These are phyloP conservation scores for Chanos chanos DNA, from an alignment of 2,797 vertebrate species.

Conservation along the genomic window DNA sequence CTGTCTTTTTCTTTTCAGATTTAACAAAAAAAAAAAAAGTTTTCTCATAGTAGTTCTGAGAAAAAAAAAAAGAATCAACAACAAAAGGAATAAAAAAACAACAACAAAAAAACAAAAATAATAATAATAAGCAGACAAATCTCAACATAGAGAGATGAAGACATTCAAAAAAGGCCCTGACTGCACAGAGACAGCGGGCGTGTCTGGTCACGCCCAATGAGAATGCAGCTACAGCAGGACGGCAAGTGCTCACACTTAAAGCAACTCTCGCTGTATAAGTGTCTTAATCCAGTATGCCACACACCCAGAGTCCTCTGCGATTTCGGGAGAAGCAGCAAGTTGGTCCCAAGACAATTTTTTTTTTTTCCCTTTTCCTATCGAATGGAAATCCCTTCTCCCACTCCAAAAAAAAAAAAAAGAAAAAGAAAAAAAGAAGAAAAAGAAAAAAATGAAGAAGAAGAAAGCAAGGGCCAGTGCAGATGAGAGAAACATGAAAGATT, in stretches of 20 bases:
- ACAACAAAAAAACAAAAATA: conserved; percentile 1
- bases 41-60: conserved; percentile 41
- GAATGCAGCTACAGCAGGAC: background rate
- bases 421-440: too few relatives aligned
- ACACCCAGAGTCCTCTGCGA: too few relatives aligned
- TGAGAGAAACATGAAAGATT: too few relatives aligned
- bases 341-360: conserved; percentile 35
- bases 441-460: too few relatives aligned
- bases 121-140: conserved; percentile 14
- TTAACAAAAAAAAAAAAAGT: background rate
- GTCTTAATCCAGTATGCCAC: too few relatives aligned
- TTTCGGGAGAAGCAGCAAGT: conserved; percentile 18
- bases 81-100: conserved; percentile 17
- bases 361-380: conserved; percentile 26
- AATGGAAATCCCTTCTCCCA: background rate
- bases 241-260: conserved; percentile 37
- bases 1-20: conserved; percentile 6
- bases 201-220: conserved; percentile 38
- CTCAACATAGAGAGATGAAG: conserved; percentile 12
- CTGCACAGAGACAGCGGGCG: background rate
- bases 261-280: background rate
- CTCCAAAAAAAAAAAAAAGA: too few relatives aligned
- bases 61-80: conserved; percentile 11
- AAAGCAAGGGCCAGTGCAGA: too few relatives aligned
- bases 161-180: conserved; percentile 24